A percentile compares a stretch with the other conserved stretches of the same genome.
Conservation (phyloP, 2,797 vertebrate species). For the Buphagus erythrorhynchus region DNA sequence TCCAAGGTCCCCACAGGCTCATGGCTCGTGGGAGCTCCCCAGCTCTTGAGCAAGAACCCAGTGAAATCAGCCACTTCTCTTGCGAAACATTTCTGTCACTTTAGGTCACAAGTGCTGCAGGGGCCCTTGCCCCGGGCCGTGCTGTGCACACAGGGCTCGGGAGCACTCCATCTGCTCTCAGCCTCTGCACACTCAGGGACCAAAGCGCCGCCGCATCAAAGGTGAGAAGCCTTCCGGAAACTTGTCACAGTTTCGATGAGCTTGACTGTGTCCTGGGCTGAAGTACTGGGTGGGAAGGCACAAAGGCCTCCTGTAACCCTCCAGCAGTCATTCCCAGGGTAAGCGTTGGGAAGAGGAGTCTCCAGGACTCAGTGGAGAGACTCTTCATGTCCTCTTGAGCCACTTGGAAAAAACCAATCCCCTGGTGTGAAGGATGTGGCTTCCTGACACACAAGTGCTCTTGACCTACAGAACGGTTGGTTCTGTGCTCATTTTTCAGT, state of each 20-base stretch:
- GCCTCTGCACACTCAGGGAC: fast-evolving
- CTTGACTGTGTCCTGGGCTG: not conserved
- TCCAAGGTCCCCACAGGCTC: not conserved
- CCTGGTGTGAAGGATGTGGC: not conserved
- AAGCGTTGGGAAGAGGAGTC: not conserved
- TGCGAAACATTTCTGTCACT: not conserved
- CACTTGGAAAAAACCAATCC: not conserved
- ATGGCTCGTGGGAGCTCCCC: fast-evolving
- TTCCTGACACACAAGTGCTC: not conserved
- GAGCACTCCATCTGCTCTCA: not conserved
- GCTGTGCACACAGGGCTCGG: not conserved
- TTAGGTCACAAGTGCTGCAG: not conserved
- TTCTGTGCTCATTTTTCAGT: not conserved
- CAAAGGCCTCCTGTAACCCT: not conserved
- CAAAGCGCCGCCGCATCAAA: not conserved
- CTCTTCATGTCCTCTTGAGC: not conserved
- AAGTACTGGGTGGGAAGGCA: not conserved
- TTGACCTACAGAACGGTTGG: not conserved
- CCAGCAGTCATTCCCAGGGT: not conserved
- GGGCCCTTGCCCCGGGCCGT: not conserved
- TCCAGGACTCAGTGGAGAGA: not conserved
- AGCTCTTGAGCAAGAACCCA: not conserved
- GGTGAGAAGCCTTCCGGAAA: not conserved
- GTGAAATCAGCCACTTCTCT: not conserved
- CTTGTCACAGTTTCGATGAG: fast-evolving